Percentiles rank a stretch among this genome's conserved stretches.
Conservation (phyloP, 92 coral and sea anemone genomes). For the Zoanthus gigantus region DNA sequence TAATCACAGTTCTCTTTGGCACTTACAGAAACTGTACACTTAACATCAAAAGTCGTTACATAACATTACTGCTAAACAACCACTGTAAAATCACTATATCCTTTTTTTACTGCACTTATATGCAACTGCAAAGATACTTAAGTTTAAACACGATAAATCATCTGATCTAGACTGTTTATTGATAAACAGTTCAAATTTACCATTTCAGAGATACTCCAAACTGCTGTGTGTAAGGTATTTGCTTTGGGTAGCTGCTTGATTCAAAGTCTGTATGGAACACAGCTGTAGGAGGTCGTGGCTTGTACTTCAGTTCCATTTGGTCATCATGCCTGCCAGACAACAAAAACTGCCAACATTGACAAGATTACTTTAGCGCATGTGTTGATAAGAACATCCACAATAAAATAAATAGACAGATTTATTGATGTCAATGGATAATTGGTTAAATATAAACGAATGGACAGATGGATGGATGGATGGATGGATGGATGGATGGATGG, state of each 20-base stretch:
- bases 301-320: constrained; percentile 66
- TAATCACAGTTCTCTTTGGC: too few relatives aligned
- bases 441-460: too few relatives aligned
- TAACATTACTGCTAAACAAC: too few relatives aligned
- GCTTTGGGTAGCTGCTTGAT: constrained; percentile 19
- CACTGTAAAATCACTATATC: too few relatives aligned
- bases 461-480: too few relatives aligned
- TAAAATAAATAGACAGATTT: too few relatives aligned
- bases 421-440: too few relatives aligned
- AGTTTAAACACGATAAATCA: too few relatives aligned
- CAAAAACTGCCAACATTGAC: background rate
- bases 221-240: constrained; percentile 85
- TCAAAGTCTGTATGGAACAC: constrained; percentile 87
- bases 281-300: constrained; percentile 73
- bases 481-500: too few relatives aligned
- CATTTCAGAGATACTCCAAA: constrained; percentile 92
- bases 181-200: constrained; percentile 22
- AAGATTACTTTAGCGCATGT: background rate
- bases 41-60: background rate
- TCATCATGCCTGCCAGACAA: constrained; percentile 75
- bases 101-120: too few relatives aligned
- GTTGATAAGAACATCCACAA: background rate
- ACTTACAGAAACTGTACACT: too few relatives aligned
- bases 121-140: too few relatives aligned
- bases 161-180: background rate